Evolutionary conservation across 2,888 invertebrate genomes (phyloP).

Genomic region (Oxycera nigricornis): DNA sequence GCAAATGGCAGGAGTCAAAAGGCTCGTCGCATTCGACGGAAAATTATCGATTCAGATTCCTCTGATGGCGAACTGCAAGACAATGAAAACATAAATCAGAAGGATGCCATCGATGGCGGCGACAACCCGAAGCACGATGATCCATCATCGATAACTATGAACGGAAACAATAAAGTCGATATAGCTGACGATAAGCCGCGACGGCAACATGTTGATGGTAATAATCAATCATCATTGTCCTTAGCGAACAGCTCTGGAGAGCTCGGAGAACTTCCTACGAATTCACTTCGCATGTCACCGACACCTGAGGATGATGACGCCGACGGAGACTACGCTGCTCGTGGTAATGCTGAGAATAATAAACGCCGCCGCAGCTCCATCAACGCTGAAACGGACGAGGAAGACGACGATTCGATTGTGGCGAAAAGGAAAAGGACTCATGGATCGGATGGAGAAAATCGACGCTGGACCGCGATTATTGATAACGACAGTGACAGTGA

Average conservation of each 20-base stretch:
- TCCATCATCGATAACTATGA: not conserved
- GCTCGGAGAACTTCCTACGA: conserved; percentile 12
- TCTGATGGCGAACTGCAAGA: conserved; percentile 50
- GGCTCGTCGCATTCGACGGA: conserved; percentile 53
- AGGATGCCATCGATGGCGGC: not conserved
- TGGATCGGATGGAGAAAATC: not conserved
- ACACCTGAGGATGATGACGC: conserved; percentile 20
- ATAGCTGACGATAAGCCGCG: not conserved
- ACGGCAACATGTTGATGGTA: conserved; percentile 1
- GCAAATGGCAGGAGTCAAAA: conserved; percentile 44
- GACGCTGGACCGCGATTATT: conserved; percentile 23
- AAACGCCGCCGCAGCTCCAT: conserved; percentile 1
- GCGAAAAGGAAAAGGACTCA: not conserved
- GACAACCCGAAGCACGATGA: not conserved
- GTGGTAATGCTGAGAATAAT: conserved; percentile 7
- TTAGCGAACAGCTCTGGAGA: conserved; percentile 21
- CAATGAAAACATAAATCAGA: not conserved
- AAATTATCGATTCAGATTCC: conserved; percentile 61
- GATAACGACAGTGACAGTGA: conserved; percentile 35
- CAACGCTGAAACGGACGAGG: not conserved
- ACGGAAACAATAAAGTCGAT: conserved; percentile 7
- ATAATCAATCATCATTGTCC: conserved; percentile 31
- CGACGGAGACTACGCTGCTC: not conserved
- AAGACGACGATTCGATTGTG: not conserved
- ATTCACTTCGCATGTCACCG: conserved; percentile 34